Percentiles rank a stretch among this genome's conserved stretches.
Conservation (phyloP, 2,888 invertebrate species). For the Pediacus dermestoides region DNA sequence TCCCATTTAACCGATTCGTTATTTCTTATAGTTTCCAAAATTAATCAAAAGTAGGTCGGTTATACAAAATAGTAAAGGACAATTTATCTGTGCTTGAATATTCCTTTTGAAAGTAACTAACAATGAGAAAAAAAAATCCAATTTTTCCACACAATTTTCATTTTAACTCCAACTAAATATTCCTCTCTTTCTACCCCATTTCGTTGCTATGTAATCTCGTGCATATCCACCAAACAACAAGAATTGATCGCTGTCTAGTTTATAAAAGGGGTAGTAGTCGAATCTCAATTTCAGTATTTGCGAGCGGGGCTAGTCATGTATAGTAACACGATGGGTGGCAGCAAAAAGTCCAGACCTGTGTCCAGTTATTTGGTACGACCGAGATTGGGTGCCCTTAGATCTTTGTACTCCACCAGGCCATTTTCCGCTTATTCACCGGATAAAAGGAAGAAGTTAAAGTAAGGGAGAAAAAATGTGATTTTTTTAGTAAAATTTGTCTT, state of each 20-base stretch:
- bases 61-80: no score
- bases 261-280: constrained; percentile 28
- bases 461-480: constrained; percentile 34
- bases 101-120: no score
- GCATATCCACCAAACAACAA: constrained; percentile 17
- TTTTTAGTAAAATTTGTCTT: constrained; percentile 8
- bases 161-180: no score
- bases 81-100: no score
- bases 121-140: no score
- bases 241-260: constrained; percentile 26
- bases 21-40: no score
- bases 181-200: no score
- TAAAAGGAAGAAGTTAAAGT: constrained; percentile 46
- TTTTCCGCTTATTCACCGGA: constrained; percentile 35
- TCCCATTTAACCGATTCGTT: no score
- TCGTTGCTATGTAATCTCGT: no score
- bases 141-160: no score
- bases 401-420: constrained; percentile 37
- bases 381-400: constrained; percentile 40
- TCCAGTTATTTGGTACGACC: constrained; percentile 44
- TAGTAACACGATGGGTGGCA: not conserved
- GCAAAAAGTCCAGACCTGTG: constrained; percentile 26
- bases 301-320: constrained; percentile 7
- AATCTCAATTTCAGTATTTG: no score
- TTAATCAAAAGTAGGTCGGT: no score